Percentiles rank a stretch among this genome's conserved stretches.
phyloP scores from a whole-genome alignment of 1,140 invertebrate genomes.

The Heliconius eleuchia region DNA sequence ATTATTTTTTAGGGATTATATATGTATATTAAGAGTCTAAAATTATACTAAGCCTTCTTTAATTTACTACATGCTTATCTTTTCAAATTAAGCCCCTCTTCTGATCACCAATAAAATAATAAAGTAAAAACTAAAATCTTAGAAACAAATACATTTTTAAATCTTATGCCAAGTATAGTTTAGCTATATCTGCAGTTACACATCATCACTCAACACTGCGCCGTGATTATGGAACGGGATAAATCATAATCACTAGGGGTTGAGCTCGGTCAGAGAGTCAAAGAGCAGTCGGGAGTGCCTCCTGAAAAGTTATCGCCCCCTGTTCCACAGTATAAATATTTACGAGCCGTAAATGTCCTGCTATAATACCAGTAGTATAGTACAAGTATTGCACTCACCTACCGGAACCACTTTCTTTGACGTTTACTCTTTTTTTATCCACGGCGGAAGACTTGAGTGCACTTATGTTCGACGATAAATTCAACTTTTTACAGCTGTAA shows the following conservation, averaged over 20 bases:
- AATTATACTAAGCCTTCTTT: no score
- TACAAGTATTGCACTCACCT: constrained; percentile 28
- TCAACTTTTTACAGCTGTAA: constrained; percentile 34
- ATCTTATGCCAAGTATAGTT: background rate
- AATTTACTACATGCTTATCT: no score
- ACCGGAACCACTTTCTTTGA: constrained; percentile 57
- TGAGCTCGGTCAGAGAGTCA: constrained; percentile 6
- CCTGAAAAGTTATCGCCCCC: constrained; percentile 53
- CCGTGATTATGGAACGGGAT: constrained; percentile 7
- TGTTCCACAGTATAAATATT: constrained; percentile 58
- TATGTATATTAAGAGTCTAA: no score
- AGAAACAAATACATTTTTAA: background rate
- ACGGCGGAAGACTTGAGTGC: constrained; percentile 47
- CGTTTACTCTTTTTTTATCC: constrained; percentile 45
- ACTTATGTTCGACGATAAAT: constrained; percentile 38
- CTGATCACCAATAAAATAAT: no score
- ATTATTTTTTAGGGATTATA: no score
- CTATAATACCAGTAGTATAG: constrained; percentile 30
- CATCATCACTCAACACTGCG: background rate
- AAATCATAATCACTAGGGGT: constrained; percentile 9
- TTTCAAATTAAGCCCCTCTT: no score
- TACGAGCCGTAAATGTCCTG: constrained; percentile 54
- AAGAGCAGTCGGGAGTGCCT: constrained; percentile 40
- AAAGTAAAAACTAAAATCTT: no score
- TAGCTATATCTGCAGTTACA: background rate